Conservation (phyloP, 1,140 invertebrate genomes). For the Campoletis sonorensis region DNA sequence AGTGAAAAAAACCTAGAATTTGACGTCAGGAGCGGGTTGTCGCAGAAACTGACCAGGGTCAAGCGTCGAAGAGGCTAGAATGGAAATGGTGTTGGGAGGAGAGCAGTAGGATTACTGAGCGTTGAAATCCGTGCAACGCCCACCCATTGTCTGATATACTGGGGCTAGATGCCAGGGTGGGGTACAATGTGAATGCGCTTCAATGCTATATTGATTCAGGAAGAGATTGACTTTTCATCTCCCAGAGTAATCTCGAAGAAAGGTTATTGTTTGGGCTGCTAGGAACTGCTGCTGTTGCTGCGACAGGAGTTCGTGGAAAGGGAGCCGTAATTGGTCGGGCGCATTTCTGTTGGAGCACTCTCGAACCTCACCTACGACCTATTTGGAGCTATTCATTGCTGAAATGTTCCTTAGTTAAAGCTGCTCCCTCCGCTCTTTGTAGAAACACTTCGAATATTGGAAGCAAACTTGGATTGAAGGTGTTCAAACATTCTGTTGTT, state of each 20-base stretch:
- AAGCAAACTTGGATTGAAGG: neutral
- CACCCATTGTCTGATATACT: constrained; percentile 24
- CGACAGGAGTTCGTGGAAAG: neutral
- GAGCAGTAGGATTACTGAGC: neutral
- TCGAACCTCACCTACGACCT: constrained; percentile 20
- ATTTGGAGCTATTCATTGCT: neutral
- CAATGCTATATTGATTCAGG: constrained; percentile 41
- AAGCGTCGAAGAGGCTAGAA: neutral
- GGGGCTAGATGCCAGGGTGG: constrained; percentile 1
- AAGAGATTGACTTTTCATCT: constrained; percentile 41
- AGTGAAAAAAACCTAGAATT: neutral
- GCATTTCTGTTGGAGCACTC: constrained; percentile 29
- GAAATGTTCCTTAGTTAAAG: neutral
- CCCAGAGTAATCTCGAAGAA: constrained; percentile 41
- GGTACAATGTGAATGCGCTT: constrained; percentile 28
- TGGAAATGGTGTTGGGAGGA: neutral
- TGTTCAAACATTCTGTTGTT: no score
- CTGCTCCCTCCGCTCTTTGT: neutral
- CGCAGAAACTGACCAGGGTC: neutral
- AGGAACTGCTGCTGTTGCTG: neutral
- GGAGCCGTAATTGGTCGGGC: constrained; percentile 29
- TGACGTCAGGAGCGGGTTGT: neutral
- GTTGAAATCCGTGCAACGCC: constrained; percentile 3
- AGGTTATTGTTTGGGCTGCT: constrained; percentile 31
- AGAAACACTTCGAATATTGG: constrained; percentile 48